Evolutionary conservation across 2,888 invertebrate species (phyloP).

Genomic region (Scaptomyza polygonia): DNA sequence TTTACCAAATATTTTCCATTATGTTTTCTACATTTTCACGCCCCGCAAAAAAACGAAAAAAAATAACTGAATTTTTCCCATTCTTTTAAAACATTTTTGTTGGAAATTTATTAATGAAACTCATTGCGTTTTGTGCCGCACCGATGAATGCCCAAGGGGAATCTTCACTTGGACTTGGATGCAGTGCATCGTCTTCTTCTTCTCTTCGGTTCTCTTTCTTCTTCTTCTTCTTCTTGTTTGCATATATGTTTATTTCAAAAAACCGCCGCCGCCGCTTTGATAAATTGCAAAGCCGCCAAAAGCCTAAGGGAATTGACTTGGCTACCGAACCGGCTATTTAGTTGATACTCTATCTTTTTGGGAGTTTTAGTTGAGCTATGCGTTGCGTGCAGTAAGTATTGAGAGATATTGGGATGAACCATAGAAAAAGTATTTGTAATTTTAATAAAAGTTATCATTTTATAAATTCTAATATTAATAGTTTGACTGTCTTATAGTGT

Average conservation of each 20-base stretch:
- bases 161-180: conserved; percentile 16
- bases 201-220: conserved; percentile 34
- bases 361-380: background rate
- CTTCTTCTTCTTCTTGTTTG: conserved; percentile 36
- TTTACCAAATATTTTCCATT: conserved; percentile 78
- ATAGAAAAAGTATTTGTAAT: too few relatives aligned
- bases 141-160: conserved; percentile 49
- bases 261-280: conserved; percentile 67
- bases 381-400: too few relatives aligned
- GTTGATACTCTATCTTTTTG: conserved; percentile 3
- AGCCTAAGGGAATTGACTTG: conserved; percentile 48
- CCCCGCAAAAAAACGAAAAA: conserved; percentile 38
- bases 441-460: too few relatives aligned
- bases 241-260: conserved; percentile 14
- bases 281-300: conserved; percentile 62
- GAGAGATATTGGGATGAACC: too few relatives aligned
- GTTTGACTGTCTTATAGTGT: too few relatives aligned
- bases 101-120: conserved; percentile 79
- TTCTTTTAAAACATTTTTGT: conserved; percentile 45
- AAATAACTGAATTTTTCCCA: background rate
- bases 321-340: conserved; percentile 60
- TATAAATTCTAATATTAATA: too few relatives aligned
- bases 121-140: conserved; percentile 53
- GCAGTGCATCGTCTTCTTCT: conserved; percentile 58
- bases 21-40: conserved; percentile 59